A percentile compares a stretch with the other conserved stretches of the same genome.
phyloP scores from a whole-genome alignment of 2,797 vertebrate species.

The Acridotheres tristis region DNA sequence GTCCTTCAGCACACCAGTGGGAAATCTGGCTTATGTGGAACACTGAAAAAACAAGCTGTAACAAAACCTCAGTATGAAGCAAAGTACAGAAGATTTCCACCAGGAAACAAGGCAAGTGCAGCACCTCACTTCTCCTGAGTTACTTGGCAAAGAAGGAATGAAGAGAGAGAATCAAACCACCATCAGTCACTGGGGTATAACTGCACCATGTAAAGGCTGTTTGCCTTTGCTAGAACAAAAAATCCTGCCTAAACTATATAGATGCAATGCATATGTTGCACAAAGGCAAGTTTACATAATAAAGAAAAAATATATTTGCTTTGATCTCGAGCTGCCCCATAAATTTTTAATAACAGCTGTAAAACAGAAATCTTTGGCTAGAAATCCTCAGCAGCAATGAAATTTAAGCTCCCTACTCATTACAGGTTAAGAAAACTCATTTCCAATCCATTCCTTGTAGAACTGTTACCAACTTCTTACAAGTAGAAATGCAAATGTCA shows the following conservation, averaged over 20 bases:
- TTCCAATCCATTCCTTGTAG: not conserved
- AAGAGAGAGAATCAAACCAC: not conserved
- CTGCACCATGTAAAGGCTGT: not conserved
- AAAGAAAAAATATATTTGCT: slow-evolving; percentile 27
- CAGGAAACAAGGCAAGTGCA: not conserved
- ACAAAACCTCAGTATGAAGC: not conserved
- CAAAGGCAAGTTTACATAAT: slow-evolving; percentile 17
- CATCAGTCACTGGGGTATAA: not conserved
- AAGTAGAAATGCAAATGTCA: slow-evolving; percentile 16
- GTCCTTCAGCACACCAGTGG: not conserved
- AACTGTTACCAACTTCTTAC: not conserved
- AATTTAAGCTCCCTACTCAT: not conserved
- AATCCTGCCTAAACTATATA: not conserved
- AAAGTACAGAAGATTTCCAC: not conserved
- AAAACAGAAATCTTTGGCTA: slow-evolving; percentile 17
- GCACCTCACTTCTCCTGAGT: not conserved
- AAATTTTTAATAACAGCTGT: slow-evolving; percentile 50
- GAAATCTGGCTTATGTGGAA: not conserved
- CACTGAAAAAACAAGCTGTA: not conserved
- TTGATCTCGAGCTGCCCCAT: slow-evolving; percentile 29
- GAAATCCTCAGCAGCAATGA: not conserved
- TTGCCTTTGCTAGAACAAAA: not conserved
- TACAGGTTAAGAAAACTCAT: slow-evolving; percentile 4
- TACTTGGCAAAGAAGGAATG: not conserved
- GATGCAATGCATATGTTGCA: not conserved